Percentiles rank a stretch among this genome's conserved stretches.
Evolutionary conservation across 2,113 vertebrate genomes (phyloP).

Genomic region (Xiphias gladius): DNA sequence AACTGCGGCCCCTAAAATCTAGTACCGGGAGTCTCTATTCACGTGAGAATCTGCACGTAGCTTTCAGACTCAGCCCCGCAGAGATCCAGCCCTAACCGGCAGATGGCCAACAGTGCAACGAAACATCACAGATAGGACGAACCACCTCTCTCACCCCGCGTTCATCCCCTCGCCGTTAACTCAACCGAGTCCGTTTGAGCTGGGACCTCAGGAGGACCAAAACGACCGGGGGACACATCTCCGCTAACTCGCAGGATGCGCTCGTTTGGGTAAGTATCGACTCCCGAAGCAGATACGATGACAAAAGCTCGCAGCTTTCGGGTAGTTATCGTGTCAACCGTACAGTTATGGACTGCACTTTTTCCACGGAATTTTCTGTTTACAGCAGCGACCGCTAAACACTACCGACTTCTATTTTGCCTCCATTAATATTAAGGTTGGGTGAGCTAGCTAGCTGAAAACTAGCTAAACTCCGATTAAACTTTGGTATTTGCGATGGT

Average conservation of each 20-base stretch:
- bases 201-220: background rate
- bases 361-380: background rate
- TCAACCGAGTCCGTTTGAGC: background rate
- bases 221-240: background rate
- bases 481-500: background rate
- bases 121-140: conserved; percentile 46
- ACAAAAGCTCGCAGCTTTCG: too few species aligned
- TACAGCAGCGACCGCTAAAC: background rate
- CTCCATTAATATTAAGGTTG: too few species aligned
- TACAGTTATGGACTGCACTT: too few species aligned
- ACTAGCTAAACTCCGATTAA: conserved; percentile 11
- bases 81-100: conserved; percentile 51
- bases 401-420: background rate
- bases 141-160: background rate
- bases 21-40: conserved; percentile 15
- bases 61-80: conserved; percentile 31
- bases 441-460: conserved; percentile 6
- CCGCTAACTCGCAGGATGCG: conserved; percentile 37
- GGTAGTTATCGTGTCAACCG: background rate
- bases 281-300: background rate
- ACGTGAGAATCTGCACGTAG: conserved; percentile 86
- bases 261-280: conserved; percentile 58
- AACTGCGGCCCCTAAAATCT: conserved; percentile 56
- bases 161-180: background rate
- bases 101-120: conserved; percentile 61